phyloP scores from a whole-genome alignment of 53 echinoderm and acorn worm species.

The Holothuria scabra region DNA sequence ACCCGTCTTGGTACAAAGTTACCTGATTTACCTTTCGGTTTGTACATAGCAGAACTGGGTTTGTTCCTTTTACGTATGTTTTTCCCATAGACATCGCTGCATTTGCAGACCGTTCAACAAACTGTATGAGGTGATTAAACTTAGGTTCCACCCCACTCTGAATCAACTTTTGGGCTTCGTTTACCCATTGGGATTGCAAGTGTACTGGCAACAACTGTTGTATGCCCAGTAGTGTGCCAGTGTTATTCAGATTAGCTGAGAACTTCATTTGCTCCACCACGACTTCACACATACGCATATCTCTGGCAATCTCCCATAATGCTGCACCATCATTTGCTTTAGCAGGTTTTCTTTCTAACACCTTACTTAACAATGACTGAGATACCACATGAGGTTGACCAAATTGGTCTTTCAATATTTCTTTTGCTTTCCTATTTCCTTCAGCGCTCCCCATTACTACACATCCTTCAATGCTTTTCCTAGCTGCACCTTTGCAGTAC shows the following conservation, averaged over 20 bases:
- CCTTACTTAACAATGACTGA: constrained; percentile 25
- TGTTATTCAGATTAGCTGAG: constrained; percentile 30
- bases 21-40: too few species aligned
- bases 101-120: constrained; percentile 28
- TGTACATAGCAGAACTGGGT: too few species aligned
- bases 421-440: constrained; percentile 32
- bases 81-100: constrained; percentile 51
- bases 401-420: constrained; percentile 54
- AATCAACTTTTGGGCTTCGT: constrained; percentile 14
- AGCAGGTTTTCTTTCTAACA: constrained; percentile 18
- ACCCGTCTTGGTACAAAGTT: too few species aligned
- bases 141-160: constrained; percentile 18
- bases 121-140: constrained; percentile 47
- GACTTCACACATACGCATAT: constrained; percentile 43
- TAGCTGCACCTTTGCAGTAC: constrained; percentile 56
- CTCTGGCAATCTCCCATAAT: constrained; percentile 31
- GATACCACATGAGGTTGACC: constrained; percentile 57
- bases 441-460: constrained; percentile 17
- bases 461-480: constrained; percentile 53
- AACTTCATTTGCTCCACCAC: constrained; percentile 39
- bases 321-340: constrained; percentile 40
- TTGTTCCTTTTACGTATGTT: constrained; percentile 22
- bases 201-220: constrained; percentile 40
- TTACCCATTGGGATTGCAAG: constrained; percentile 42
- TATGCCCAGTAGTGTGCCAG: constrained; percentile 47